A percentile compares a stretch with the other conserved stretches of the same genome.
phyloP scores from a whole-genome alignment of 53 echinoderm and acorn worm species.

The Zoroaster sp. region DNA sequence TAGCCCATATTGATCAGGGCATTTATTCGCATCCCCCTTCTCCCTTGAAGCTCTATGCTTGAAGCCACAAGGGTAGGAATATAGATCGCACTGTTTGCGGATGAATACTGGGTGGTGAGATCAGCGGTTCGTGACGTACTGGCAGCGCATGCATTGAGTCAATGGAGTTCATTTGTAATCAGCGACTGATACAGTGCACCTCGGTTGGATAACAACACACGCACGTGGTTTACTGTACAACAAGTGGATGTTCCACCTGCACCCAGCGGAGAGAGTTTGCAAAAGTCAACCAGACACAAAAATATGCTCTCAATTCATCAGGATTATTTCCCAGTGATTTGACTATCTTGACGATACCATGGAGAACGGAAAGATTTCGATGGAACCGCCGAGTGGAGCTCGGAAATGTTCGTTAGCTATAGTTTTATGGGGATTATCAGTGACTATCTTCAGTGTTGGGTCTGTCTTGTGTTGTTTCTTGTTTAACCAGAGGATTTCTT shows the following conservation, averaged over 20 bases:
- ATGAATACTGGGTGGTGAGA: conserved; percentile 13
- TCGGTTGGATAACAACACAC: conserved; percentile 38
- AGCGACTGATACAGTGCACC: not conserved
- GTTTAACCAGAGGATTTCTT: conserved; percentile 38
- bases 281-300: not conserved
- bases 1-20: not conserved
- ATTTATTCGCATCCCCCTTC: not conserved
- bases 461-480: conserved; percentile 28
- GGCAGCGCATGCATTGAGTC: not conserved
- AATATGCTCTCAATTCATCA: conserved; percentile 10
- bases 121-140: not conserved
- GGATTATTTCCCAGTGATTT: conserved; percentile 31
- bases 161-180: conserved; percentile 33
- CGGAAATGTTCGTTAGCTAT: not conserved
- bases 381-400: not conserved
- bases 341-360: not conserved
- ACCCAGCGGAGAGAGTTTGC: not conserved
- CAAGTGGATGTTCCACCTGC: not conserved
- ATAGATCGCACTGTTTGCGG: not conserved
- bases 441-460: conserved; percentile 33
- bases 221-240: conserved; percentile 37
- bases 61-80: not conserved
- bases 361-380: conserved; percentile 21
- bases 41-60: no score
- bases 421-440: conserved; percentile 24